A percentile compares a stretch with the other conserved stretches of the same genome.
Conservation (phyloP, 2,797 vertebrate genomes). For the Ceyx erithaca region DNA sequence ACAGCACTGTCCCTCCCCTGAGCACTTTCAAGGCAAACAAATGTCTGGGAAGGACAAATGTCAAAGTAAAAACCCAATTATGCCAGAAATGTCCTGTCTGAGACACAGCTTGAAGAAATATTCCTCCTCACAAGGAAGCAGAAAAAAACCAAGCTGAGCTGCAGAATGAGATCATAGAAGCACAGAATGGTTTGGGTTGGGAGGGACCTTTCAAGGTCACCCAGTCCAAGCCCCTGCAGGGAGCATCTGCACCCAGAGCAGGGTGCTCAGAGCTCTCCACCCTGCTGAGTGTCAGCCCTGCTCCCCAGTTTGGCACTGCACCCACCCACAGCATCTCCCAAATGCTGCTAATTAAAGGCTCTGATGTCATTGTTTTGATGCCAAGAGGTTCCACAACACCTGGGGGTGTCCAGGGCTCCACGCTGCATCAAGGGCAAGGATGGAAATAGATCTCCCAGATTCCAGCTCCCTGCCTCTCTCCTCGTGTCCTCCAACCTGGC, state of each 20-base stretch:
- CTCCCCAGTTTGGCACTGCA: not conserved
- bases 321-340: rapidly evolving
- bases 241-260: not conserved
- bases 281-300: not conserved
- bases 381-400: not conserved
- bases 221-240: not conserved
- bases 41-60: not conserved
- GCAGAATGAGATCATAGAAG: not conserved
- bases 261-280: not conserved
- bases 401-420: not conserved
- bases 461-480: not conserved
- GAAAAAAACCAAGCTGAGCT: not conserved
- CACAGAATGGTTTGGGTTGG: not conserved
- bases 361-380: not conserved
- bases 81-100: not conserved
- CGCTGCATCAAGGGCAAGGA: not conserved
- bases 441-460: not conserved
- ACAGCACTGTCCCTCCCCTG: not conserved
- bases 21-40: not conserved
- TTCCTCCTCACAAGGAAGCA: not conserved
- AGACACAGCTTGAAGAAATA: not conserved
- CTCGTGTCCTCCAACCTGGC: not conserved
- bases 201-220: not conserved
- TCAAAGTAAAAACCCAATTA: not conserved
- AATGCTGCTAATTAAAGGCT: conserved; percentile 8